Percentiles rank a stretch among this genome's conserved stretches.
Conservation (phyloP, 1,140 invertebrate genomes). For the Cydia pomonella region DNA sequence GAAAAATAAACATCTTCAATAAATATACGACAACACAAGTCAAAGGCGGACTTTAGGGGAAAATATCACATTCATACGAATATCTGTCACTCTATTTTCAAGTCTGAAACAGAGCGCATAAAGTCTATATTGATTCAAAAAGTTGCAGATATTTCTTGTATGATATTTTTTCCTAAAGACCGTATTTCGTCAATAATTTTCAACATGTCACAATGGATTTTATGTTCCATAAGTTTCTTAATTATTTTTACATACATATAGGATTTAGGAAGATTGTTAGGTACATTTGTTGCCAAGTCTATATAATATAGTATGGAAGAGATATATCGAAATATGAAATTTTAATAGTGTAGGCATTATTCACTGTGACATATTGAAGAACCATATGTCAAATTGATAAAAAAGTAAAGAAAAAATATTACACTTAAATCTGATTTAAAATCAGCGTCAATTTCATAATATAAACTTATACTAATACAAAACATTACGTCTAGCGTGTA, state of each 20-base stretch:
- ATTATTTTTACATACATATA: not conserved
- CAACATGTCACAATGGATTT: not conserved
- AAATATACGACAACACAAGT: constrained; percentile 59
- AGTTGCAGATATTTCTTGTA: not conserved
- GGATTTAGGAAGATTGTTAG: not conserved
- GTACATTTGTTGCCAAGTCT: not conserved
- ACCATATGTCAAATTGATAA: constrained; percentile 54
- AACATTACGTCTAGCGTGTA: constrained; percentile 59
- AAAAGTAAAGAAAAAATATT: constrained; percentile 44
- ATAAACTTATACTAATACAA: constrained; percentile 61
- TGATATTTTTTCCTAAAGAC: not conserved
- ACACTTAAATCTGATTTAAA: constrained; percentile 60
- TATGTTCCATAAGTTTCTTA: not conserved
- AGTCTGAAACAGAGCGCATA: not conserved
- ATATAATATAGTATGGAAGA: not conserved
- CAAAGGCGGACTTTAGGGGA: constrained; percentile 41
- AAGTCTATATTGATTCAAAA: not conserved
- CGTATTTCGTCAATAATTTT: constrained; percentile 2
- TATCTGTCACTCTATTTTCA: not conserved
- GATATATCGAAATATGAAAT: not conserved
- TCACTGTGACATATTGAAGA: constrained; percentile 18
- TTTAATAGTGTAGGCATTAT: not conserved
- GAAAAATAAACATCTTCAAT: constrained; percentile 76
- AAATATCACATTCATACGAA: constrained; percentile 26
- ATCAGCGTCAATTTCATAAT: constrained; percentile 55